Conservation (phyloP, 2,113 vertebrate species). For the Gulo gulo region DNA sequence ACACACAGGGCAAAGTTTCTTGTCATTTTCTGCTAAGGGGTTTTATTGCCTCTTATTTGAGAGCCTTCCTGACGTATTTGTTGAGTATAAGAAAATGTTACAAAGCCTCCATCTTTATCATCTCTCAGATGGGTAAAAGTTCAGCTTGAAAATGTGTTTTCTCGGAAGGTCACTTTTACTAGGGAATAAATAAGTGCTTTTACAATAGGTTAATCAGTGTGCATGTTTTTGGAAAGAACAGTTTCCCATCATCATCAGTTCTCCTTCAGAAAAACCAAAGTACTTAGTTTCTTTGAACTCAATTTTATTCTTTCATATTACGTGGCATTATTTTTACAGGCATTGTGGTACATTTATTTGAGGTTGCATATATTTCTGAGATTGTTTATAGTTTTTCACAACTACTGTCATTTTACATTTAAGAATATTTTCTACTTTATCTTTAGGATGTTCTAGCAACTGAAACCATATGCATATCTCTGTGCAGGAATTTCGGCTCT, state of each 20-base stretch:
- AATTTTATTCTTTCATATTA: neutral
- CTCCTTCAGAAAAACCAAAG: neutral
- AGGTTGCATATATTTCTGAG: neutral
- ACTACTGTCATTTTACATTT: neutral
- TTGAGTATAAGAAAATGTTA: neutral
- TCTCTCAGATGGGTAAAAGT: neutral
- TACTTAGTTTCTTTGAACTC: neutral
- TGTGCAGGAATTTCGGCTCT: neutral
- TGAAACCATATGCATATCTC: neutral
- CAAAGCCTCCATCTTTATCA: neutral
- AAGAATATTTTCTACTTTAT: neutral
- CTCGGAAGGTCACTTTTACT: neutral
- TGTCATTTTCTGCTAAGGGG: constrained; percentile 52
- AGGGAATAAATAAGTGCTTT: neutral
- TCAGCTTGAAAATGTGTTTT: neutral
- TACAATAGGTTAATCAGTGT: neutral
- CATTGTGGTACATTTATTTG: neutral
- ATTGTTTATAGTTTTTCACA: neutral
- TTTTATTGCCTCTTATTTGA: neutral
- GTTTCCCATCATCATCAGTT: neutral
- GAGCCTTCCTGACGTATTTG: neutral
- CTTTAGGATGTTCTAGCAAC: neutral
- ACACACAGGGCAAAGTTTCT: neutral
- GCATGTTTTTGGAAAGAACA: neutral
- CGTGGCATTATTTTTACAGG: neutral